Evolutionary conservation across 2,888 invertebrate species (phyloP).

Genomic region (Clepsis dumicolana): DNA sequence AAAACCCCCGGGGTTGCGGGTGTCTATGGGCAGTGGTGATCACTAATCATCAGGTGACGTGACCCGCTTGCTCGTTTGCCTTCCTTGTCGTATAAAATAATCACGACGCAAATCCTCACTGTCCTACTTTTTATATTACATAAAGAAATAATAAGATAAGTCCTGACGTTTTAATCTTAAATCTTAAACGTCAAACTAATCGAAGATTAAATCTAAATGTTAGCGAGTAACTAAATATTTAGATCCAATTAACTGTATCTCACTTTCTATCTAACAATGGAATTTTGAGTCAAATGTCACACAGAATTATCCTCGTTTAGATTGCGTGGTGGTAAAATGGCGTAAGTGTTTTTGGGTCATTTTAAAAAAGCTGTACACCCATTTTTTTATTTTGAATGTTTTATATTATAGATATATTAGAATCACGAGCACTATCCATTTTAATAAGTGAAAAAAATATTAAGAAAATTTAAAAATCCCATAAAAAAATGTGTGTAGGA

Average conservation of each 20-base stretch:
- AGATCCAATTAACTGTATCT: conserved; percentile 40
- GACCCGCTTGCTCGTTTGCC: no score
- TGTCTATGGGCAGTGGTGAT: no score
- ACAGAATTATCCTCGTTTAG: background rate
- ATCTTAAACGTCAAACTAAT: conserved; percentile 41
- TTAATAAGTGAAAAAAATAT: no score
- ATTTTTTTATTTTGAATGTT: no score
- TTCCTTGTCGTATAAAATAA: no score
- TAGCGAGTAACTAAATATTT: conserved; percentile 36
- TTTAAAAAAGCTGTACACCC: background rate
- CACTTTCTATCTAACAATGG: conserved; percentile 41
- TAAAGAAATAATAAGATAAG: conserved; percentile 17
- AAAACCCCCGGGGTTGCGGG: no score
- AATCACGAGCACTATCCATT: no score
- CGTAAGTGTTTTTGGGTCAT: background rate
- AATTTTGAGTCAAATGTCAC: conserved; percentile 33
- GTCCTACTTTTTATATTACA: conserved; percentile 30
- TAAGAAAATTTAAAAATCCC: no score
- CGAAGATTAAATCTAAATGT: conserved; percentile 30
- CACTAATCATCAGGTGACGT: no score
- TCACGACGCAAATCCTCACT: background rate
- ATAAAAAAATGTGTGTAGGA: no score
- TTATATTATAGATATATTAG: no score
- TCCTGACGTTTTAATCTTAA: conserved; percentile 26
- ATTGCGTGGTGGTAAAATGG: background rate